phyloP scores from a whole-genome alignment of 2,113 vertebrate genomes.

The Gymnobelideus leadbeateri region DNA sequence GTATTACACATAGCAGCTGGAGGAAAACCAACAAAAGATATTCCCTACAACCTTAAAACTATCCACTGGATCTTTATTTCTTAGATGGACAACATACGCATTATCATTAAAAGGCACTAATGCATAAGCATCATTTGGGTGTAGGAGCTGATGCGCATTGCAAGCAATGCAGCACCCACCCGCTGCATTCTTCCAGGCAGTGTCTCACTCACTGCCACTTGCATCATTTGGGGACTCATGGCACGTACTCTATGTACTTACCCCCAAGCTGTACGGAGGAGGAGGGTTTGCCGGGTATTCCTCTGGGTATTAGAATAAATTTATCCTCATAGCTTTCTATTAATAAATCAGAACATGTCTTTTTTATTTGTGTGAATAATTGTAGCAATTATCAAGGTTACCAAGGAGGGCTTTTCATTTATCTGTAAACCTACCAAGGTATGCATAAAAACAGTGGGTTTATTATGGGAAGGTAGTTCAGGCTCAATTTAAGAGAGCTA shows the following conservation, averaged over 20 bases:
- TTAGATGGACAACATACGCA: neutral
- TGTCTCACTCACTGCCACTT: conserved; percentile 42
- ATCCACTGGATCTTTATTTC: neutral
- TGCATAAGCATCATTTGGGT: conserved; percentile 60
- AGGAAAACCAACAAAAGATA: conserved; percentile 22
- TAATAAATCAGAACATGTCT: conserved; percentile 73
- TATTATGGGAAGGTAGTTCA: conserved; percentile 60
- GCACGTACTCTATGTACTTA: conserved; percentile 59
- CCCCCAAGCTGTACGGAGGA: conserved; percentile 67
- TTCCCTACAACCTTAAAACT: neutral
- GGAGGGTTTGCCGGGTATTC: conserved; percentile 69
- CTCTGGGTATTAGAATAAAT: conserved; percentile 68
- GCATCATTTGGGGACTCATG: conserved; percentile 56
- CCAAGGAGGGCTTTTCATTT: conserved; percentile 68
- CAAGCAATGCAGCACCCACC: neutral
- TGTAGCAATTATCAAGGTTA: conserved; percentile 72
- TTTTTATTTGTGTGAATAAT: conserved; percentile 81
- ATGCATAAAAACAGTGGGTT: conserved; percentile 55
- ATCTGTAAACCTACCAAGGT: conserved; percentile 60
- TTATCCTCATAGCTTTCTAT: conserved; percentile 67
- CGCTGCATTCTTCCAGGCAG: conserved; percentile 44
- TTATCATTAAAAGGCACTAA: neutral
- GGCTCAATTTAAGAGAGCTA: conserved; percentile 66
- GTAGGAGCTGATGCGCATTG: conserved; percentile 58
- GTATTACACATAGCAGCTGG: conserved; percentile 2